Conservation (phyloP, 2,113 vertebrate genomes). For the Acanthochromis polyacanthus region DNA sequence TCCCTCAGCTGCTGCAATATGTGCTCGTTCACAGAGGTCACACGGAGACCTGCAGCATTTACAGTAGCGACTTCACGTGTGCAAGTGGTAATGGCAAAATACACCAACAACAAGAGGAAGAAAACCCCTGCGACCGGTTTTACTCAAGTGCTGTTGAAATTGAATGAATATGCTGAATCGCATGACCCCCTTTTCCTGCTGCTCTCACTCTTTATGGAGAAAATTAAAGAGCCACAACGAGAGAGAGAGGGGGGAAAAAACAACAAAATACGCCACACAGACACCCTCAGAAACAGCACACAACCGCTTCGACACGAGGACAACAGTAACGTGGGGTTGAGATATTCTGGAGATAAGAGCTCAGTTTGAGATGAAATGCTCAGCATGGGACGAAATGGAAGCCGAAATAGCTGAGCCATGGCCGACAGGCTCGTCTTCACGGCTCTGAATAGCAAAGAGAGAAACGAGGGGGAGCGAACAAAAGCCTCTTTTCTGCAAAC, state of each 20-base stretch:
- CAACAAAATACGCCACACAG: not conserved
- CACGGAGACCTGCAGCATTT: constrained; percentile 39
- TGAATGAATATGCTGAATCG: constrained; percentile 57
- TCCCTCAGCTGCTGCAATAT: constrained; percentile 69
- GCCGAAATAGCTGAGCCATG: constrained; percentile 78
- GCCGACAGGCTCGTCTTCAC: constrained; percentile 80
- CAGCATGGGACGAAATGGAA: constrained; percentile 79
- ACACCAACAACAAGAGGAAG: too few relatives aligned
- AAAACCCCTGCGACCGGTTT: too few relatives aligned
- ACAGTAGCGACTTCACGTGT: too few relatives aligned
- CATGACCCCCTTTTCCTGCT: constrained; percentile 60
- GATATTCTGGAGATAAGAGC: constrained; percentile 3
- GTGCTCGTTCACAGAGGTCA: constrained; percentile 77
- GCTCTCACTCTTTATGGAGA: constrained; percentile 59
- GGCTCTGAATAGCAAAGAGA: constrained; percentile 59
- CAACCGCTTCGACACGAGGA: not conserved
- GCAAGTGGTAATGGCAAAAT: too few relatives aligned
- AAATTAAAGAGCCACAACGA: constrained; percentile 77
- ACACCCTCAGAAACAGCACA: too few relatives aligned
- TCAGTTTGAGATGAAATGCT: constrained; percentile 54
- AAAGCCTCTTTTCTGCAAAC: constrained; percentile 72
- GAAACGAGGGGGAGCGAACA: constrained; percentile 70
- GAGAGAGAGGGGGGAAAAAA: not conserved
- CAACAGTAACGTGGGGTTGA: not conserved
- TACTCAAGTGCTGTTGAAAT: constrained; percentile 13